Conservation (phyloP, 2,113 vertebrate species). For the Phaethon lepturus region DNA sequence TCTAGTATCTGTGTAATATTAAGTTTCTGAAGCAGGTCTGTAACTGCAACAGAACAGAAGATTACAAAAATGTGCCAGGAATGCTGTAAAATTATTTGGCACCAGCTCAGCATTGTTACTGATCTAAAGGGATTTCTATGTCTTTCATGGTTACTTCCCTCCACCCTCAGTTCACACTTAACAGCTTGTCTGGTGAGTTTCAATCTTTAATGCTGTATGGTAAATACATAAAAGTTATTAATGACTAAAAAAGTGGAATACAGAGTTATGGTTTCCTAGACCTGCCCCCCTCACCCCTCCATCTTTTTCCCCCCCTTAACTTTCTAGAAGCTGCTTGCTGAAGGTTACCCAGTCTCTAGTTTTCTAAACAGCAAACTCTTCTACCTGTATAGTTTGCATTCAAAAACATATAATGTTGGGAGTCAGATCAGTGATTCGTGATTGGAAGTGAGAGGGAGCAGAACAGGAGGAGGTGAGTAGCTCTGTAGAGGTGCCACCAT, state of each 20-base stretch:
- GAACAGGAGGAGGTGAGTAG: not conserved
- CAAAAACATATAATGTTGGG: rapidly evolving
- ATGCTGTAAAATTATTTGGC: not conserved
- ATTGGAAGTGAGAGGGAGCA: not conserved
- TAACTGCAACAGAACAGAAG: not conserved
- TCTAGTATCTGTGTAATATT: not conserved
- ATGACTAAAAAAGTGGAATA: not conserved
- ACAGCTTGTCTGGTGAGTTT: not conserved
- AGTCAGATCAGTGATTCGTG: not conserved
- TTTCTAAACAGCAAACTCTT: not conserved
- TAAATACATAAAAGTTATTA: not conserved
- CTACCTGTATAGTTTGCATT: not conserved
- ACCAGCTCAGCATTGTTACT: not conserved
- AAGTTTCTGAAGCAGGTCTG: not conserved
- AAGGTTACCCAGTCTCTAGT: not conserved
- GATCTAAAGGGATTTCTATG: not conserved
- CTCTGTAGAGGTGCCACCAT: not conserved
- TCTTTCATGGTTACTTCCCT: not conserved
- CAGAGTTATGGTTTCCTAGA: not conserved
- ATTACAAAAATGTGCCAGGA: not conserved
- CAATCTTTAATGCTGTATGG: not conserved
- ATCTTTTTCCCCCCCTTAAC: not conserved
- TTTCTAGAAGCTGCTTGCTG: not conserved
- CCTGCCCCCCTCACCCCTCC: not conserved
- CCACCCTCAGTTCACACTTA: not conserved